phyloP scores from a whole-genome alignment of 2,113 vertebrate species.

The Plotosus lineatus region DNA sequence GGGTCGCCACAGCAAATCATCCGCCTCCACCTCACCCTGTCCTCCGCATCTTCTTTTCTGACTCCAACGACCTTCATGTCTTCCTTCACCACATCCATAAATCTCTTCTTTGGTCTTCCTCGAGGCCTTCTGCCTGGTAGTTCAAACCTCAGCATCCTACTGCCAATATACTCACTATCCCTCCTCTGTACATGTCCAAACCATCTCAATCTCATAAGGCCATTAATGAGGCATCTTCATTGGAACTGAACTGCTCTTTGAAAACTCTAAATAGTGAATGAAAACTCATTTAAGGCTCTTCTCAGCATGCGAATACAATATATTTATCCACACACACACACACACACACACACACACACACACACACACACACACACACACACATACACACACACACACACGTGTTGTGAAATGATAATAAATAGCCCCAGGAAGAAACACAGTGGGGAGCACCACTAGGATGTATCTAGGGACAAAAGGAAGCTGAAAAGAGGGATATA shows the following conservation, averaged over 20 bases:
- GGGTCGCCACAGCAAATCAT: too few species aligned
- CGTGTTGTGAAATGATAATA: neutral
- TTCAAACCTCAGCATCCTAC: too few species aligned
- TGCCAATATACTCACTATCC: too few species aligned
- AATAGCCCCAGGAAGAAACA: slow-evolving; percentile 10
- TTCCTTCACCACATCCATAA: too few species aligned
- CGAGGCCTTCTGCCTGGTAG: too few species aligned
- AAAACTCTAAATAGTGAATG: too few species aligned
- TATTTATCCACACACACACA: neutral
- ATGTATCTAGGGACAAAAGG: slow-evolving; percentile 31
- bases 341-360: neutral
- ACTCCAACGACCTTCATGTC: too few species aligned
- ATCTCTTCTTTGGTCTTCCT: too few species aligned
- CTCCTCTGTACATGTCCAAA: too few species aligned
- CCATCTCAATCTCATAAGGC: too few species aligned
- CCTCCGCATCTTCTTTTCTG: too few species aligned
- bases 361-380: neutral
- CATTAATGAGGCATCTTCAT: neutral
- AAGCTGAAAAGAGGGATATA: slow-evolving; percentile 40
- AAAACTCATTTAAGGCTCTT: neutral
- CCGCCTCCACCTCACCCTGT: too few species aligned
- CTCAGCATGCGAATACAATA: neutral
- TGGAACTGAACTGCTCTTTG: neutral
- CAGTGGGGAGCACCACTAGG: slow-evolving; percentile 22
- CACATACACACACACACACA: neutral